These are phyloP conservation scores for Chymomyza costata DNA, from an alignment of 1,140 invertebrate species.

Conservation along the genomic window DNA sequence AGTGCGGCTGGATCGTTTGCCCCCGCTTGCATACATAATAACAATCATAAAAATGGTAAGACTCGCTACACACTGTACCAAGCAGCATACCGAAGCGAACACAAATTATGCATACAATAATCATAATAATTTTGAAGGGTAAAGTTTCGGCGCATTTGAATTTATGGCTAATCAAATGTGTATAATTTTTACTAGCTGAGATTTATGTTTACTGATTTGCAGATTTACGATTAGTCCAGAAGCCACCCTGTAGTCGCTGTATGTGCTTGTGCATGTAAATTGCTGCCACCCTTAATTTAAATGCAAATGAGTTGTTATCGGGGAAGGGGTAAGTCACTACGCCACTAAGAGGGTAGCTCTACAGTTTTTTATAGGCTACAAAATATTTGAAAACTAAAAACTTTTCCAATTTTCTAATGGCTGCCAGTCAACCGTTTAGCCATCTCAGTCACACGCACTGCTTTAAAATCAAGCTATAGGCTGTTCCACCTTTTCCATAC, in stretches of 20 bases:
- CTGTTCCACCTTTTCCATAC: no score
- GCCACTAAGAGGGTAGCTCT: conserved; percentile 8
- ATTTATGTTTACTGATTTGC: conserved; percentile 56
- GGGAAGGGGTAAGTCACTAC: conserved; percentile 12
- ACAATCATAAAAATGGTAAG: conserved; percentile 55
- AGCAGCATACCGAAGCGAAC: background rate
- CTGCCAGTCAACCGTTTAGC: background rate
- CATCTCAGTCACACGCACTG: no score
- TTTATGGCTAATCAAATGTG: conserved; percentile 62
- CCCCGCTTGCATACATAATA: conserved; percentile 52
- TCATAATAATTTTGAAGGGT: conserved; percentile 33
- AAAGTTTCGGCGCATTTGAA: conserved; percentile 25
- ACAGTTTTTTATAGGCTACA: background rate
- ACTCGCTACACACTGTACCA: conserved; percentile 5
- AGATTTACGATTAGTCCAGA: background rate
- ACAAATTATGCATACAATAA: conserved; percentile 53
- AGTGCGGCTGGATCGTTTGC: background rate
- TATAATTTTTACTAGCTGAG: conserved; percentile 58
- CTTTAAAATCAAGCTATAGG: no score
- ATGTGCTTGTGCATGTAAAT: conserved; percentile 32
- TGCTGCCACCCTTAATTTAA: conserved; percentile 43
- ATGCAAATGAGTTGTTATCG: conserved; percentile 41
- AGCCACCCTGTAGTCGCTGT: conserved; percentile 7
- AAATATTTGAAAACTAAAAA: background rate
- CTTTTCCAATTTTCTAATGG: conserved; percentile 33